A percentile compares a stretch with the other conserved stretches of the same genome.
Conservation (phyloP, 2,888 invertebrate species). For the Euplexia lucipara region DNA sequence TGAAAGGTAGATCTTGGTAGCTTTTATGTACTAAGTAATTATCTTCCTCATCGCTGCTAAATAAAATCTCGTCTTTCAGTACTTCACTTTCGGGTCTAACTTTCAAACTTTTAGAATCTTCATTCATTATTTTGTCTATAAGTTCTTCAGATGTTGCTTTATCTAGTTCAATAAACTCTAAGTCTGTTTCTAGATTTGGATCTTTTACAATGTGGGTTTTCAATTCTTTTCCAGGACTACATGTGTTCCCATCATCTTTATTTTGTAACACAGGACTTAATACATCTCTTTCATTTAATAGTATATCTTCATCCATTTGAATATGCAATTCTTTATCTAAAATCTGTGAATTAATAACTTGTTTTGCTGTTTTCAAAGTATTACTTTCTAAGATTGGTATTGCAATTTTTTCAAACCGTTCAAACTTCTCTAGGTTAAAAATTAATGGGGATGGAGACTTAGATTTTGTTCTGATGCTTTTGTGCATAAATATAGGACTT, state of each 20-base stretch:
- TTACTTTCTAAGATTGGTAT: constrained; percentile 72
- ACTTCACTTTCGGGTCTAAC: constrained; percentile 42
- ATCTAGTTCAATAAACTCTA: constrained; percentile 43
- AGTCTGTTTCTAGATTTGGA: constrained; percentile 26
- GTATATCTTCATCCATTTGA: constrained; percentile 62
- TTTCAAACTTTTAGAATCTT: constrained; percentile 19
- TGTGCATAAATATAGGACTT: constrained; percentile 77
- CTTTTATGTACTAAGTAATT: constrained; percentile 66
- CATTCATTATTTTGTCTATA: constrained; percentile 17
- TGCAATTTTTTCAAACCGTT: constrained; percentile 81
- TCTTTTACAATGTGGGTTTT: constrained; percentile 20
- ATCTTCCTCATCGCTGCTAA: constrained; percentile 86
- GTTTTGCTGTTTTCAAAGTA: constrained; percentile 72
- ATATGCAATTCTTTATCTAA: constrained; percentile 73
- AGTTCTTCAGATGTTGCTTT: constrained; percentile 36
- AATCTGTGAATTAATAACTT: constrained; percentile 81
- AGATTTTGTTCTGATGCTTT: constrained; percentile 58
- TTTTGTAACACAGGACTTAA: constrained; percentile 64
- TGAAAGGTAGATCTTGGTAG: constrained; percentile 77
- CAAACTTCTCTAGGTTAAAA: constrained; percentile 79
- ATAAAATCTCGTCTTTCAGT: constrained; percentile 81
- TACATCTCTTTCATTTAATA: constrained; percentile 46
- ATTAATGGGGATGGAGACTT: constrained; percentile 70
- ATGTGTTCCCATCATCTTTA: constrained; percentile 38
- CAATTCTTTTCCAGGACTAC: constrained; percentile 25